Base-by-base conservation (phyloP, 35 echinoderm and acorn worm species). In the Stichopus chloronotus region DNA sequence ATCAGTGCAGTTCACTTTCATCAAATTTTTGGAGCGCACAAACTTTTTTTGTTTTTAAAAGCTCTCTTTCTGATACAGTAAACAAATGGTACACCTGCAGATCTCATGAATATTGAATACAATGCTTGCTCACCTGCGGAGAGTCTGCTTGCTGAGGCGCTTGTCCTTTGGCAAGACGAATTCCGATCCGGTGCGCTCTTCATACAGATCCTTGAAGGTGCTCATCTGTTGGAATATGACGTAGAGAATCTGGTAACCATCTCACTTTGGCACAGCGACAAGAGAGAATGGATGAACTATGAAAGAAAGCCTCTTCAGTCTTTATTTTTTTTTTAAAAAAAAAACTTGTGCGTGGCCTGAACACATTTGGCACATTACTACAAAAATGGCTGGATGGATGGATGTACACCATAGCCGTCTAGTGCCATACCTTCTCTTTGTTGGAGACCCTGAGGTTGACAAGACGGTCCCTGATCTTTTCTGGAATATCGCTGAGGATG, bases 401-500 rank as follows among this genome's bases (percentile, higher is more conserved):
- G 30, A 43, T 43, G 30, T 43, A 43, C 3, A 3, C 30, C 30
- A 43, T 43, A 43, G 30, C 30, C 3, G 30, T 43, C 30, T 1
- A 43, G 30, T 43, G 30, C 69, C 0, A 6, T 79, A 91, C 90
- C 90, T 53, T 78, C 3, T 57, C 4, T 53, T 56, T 91, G 22
- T 65, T 91, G 72, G 90, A 7, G 53, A 57, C 52, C 25, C 72
- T 79, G 13, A 78, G 17, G 53, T 91, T 71, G 14, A 91, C 90
- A 17, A 91, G 52, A 19, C 12, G 16, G 52, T 91, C 90, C 24
- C 89, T 13, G 22, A 94, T 85, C n/a, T 57, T 57, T 58, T 94
- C 94, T 58, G 90, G 86, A 30, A 94, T 53, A 21, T 86, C 94
- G 71, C 57, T 71, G 22, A 94, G 89, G 12, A 94, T 55, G 57